Conservation (phyloP, 2,888 invertebrate species). For the Reticulitermes lucifugus region DNA sequence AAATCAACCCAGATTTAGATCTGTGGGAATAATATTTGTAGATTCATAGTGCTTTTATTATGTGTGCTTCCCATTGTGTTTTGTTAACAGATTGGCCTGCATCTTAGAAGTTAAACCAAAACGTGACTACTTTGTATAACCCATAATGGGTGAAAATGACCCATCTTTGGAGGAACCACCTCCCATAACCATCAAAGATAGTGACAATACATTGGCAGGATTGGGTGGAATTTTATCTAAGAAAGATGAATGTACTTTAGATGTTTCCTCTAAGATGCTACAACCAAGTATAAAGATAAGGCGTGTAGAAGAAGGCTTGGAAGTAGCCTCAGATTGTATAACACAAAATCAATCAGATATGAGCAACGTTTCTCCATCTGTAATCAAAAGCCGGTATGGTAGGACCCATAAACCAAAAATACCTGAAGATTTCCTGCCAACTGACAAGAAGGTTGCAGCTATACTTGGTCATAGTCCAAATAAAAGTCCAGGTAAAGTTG, state of each 20-base stretch:
- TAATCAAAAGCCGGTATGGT: constrained; percentile 70
- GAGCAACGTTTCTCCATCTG: not conserved
- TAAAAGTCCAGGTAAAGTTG: constrained; percentile 36
- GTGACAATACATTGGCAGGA: not conserved
- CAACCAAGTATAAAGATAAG: not conserved
- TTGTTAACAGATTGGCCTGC: not conserved
- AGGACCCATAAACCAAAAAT: constrained; percentile 69
- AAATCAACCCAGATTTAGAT: no score
- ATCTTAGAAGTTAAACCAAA: not conserved
- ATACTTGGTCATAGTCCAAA: constrained; percentile 51
- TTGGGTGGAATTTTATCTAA: not conserved
- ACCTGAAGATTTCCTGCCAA: constrained; percentile 63
- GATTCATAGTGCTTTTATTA: not conserved
- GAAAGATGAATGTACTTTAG: not conserved
- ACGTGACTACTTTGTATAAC: not conserved
- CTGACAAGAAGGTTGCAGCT: constrained; percentile 61
- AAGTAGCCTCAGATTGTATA: not conserved
- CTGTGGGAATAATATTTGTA: no score
- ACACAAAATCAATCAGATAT: not conserved
- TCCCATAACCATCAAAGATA: not conserved
- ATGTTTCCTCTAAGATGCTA: not conserved
- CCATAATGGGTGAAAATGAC: constrained; percentile 12
- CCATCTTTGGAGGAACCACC: not conserved
- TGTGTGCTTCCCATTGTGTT: not conserved
- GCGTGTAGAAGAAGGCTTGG: not conserved